These are phyloP conservation scores for Capra hircus DNA, from an alignment of 2,113 vertebrate species.

Conservation along the genomic window DNA sequence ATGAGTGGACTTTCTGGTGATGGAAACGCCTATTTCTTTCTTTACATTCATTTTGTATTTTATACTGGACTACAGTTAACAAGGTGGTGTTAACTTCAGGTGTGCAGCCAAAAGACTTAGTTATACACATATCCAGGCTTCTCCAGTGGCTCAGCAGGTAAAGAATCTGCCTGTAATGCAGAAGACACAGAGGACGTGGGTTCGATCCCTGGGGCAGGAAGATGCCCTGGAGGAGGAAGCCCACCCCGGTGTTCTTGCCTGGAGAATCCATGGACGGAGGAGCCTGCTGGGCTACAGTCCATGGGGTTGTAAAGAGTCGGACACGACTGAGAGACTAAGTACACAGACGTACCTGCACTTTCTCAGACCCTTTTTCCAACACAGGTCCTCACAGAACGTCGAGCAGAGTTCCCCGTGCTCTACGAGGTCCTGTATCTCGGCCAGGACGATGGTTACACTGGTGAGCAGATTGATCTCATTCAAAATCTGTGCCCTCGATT, in stretches of 20 bases:
- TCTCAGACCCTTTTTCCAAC: neutral
- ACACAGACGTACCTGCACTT: fast-evolving
- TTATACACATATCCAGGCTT: neutral
- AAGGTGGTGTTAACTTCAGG: neutral
- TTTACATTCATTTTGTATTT: neutral
- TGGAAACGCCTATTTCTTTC: too few species aligned
- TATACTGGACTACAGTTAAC: neutral
- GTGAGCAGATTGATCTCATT: neutral
- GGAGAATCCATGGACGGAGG: neutral
- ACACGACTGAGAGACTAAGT: fast-evolving
- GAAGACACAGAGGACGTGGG: neutral
- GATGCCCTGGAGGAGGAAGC: neutral
- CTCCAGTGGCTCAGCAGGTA: neutral
- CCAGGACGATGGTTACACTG: neutral
- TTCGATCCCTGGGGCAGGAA: neutral
- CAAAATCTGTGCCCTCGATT: neutral
- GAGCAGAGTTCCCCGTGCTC: neutral
- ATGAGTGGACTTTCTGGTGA: neutral
- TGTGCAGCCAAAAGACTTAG: neutral
- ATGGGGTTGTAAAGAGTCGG: fast-evolving
- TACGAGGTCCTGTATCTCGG: neutral
- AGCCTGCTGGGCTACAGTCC: neutral
- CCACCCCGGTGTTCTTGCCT: neutral
- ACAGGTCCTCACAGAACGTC: neutral
- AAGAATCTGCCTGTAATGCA: neutral